Percentiles rank a stretch among this genome's conserved stretches.
phyloP scores from a whole-genome alignment of 2,888 invertebrate genomes.

The Liopterus haemorrhoidalis region DNA sequence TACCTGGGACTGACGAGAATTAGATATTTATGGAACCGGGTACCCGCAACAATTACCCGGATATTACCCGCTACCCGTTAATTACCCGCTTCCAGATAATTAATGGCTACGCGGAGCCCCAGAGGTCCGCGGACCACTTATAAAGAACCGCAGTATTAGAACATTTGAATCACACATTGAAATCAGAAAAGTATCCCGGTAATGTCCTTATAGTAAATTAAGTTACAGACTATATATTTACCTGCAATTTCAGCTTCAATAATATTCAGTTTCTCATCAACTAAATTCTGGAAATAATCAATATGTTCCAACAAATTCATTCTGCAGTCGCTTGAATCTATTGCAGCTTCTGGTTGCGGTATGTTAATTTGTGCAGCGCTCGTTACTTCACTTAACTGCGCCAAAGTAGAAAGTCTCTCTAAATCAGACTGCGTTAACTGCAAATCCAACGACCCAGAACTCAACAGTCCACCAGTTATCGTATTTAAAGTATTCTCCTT shows the following conservation, averaged over 20 bases:
- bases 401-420: slow-evolving; percentile 9
- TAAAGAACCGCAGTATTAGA: too few relatives aligned
- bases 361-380: slow-evolving; percentile 37
- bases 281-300: slow-evolving; percentile 64
- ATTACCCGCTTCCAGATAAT: too few relatives aligned
- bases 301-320: slow-evolving; percentile 71
- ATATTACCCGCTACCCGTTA: too few relatives aligned
- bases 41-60: too few relatives aligned
- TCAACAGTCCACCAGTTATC: slow-evolving; percentile 11
- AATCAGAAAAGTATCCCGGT: neutral
- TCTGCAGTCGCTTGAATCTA: slow-evolving; percentile 72
- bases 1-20: too few relatives aligned
- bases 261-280: slow-evolving; percentile 65
- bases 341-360: slow-evolving; percentile 77
- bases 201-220: too few relatives aligned
- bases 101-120: too few relatives aligned
- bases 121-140: too few relatives aligned
- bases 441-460: slow-evolving; percentile 14
- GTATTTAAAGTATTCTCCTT: slow-evolving; percentile 17
- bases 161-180: too few relatives aligned
- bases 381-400: slow-evolving; percentile 13
- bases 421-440: slow-evolving; percentile 12
- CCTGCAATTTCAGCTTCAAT: slow-evolving; percentile 72
- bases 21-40: too few relatives aligned
- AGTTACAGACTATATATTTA: slow-evolving; percentile 39